Evolutionary conservation across 2,888 invertebrate species (phyloP).

Genomic region (Pandemis cinnamomeana): DNA sequence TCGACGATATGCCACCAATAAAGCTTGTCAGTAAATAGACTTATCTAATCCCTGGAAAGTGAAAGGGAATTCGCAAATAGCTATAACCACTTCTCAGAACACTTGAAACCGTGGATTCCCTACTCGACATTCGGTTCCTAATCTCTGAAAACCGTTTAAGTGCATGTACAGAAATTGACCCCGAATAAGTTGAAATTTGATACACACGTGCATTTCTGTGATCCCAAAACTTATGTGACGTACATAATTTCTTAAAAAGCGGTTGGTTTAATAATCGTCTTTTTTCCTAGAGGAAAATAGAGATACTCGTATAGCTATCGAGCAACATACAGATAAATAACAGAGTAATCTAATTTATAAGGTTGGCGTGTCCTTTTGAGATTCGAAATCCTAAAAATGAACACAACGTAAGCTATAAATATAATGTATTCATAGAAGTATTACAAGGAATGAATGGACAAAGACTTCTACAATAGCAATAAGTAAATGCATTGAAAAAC

Average conservation of each 20-base stretch:
- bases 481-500: not conserved
- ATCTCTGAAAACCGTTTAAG: not conserved
- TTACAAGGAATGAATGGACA: not conserved
- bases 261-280: too few relatives aligned
- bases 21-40: conserved; percentile 3
- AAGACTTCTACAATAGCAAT: not conserved
- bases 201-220: too few relatives aligned
- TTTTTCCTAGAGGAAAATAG: too few relatives aligned
- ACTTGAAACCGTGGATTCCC: not conserved
- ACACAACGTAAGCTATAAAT: too few relatives aligned
- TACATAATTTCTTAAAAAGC: too few relatives aligned
- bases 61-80: not conserved
- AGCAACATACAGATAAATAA: too few relatives aligned
- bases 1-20: not conserved
- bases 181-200: too few relatives aligned
- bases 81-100: not conserved
- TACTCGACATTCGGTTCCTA: not conserved
- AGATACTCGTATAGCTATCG: too few relatives aligned
- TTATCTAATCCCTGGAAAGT: conserved; percentile 2
- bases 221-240: too few relatives aligned
- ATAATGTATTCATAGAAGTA: not conserved
- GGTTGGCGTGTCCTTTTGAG: too few relatives aligned
- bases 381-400: not conserved
- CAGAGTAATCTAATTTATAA: too few relatives aligned
- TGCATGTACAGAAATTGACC: too few relatives aligned